Evolutionary conservation across 2,113 vertebrate species (phyloP).

Genomic region (Anhinga rufa): DNA sequence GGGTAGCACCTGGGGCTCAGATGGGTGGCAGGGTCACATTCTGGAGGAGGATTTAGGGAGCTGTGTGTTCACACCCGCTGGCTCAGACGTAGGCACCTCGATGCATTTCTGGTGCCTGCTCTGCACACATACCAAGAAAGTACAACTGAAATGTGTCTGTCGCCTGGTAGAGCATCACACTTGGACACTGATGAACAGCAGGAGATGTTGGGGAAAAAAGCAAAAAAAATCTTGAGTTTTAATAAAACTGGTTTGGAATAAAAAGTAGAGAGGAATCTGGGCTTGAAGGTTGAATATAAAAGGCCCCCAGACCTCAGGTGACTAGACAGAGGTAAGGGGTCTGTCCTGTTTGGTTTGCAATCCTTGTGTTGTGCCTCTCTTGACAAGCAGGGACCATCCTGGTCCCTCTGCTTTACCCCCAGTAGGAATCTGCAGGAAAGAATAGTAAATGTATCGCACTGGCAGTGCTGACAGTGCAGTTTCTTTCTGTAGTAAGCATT

Average conservation of each 20-base stretch:
- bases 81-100: not conserved
- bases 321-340: not conserved
- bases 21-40: not conserved
- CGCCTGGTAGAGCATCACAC: accelerated
- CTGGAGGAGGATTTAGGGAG: not conserved
- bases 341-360: not conserved
- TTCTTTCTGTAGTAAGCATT: not conserved
- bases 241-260: not conserved
- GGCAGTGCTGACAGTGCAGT: accelerated
- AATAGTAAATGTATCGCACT: not conserved
- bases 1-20: not conserved
- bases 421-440: not conserved
- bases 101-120: not conserved
- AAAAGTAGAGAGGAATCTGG: not conserved
- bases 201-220: not conserved
- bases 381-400: not conserved
- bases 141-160: not conserved
- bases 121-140: not conserved
- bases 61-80: not conserved
- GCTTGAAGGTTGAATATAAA: not conserved
- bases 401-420: not conserved
- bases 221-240: not conserved
- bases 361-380: not conserved
- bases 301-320: not conserved
- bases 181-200: not conserved